phyloP scores from a whole-genome alignment of 2,113 vertebrate species.

The Holacanthus passer region DNA sequence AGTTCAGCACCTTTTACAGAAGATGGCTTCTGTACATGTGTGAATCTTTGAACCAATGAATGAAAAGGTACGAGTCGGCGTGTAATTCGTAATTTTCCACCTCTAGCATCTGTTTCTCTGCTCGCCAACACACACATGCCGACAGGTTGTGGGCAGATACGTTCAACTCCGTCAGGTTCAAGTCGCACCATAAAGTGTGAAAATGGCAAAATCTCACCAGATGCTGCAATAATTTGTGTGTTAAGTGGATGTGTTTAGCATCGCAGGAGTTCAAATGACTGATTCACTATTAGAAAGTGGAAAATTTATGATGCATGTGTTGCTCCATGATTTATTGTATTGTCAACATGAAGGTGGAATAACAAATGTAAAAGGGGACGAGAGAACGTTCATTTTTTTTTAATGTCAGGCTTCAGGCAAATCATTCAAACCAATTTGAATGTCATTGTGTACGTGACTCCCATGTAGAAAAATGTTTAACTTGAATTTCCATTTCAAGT shows the following conservation, averaged over 20 bases:
- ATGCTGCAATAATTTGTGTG: too few species aligned
- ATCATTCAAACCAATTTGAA: not conserved
- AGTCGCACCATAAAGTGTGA: not conserved
- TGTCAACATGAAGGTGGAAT: too few species aligned
- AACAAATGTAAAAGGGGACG: too few species aligned
- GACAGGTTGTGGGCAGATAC: not conserved
- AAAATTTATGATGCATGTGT: not conserved
- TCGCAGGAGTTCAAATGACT: too few species aligned
- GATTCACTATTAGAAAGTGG: not conserved
- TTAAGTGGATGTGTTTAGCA: not conserved
- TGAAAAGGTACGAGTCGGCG: not conserved
- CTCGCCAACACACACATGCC: not conserved
- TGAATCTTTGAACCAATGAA: not conserved
- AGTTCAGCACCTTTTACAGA: not conserved
- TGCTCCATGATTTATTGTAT: too few species aligned
- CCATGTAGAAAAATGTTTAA: not conserved
- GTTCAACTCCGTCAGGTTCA: not conserved
- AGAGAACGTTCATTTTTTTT: too few species aligned
- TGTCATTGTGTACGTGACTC: not conserved
- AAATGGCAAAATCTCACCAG: not conserved
- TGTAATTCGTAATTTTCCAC: not conserved
- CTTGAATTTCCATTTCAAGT: not conserved
- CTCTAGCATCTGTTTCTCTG: not conserved
- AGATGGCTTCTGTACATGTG: not conserved
- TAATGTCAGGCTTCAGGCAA: not conserved